Base-by-base conservation (phyloP, 2,113 vertebrate species). In the Sinocyclocheilus anshuiensis region DNA sequence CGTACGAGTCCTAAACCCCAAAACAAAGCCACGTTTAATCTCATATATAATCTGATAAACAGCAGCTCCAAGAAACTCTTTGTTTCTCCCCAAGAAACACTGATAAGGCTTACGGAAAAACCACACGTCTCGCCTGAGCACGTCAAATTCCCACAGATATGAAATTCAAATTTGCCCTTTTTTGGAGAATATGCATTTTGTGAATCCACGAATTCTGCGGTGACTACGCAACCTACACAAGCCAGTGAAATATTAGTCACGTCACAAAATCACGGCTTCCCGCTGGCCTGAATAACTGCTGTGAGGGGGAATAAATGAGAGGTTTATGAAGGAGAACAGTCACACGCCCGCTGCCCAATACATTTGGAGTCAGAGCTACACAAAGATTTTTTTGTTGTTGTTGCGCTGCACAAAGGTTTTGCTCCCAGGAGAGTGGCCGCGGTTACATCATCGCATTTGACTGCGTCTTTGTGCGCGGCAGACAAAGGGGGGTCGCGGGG, bases 371-470 rank as follows among this genome's bases (percentile, higher is more conserved):
- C 92, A 92, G 89, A 89, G 93, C 93, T 89, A 92, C 92, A 95
- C 94, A 95, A 95, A 94, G 94, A 94, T 94, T 93, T 92, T 95
- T 93, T 94, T 95, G 94, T 95, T 93, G 94, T 95, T 95, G 91
- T 94, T 93, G 89, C 89, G 77, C 91, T 91, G 90, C 92, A 94
- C 93, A 95, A 95, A 94, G 93, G 91, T 95, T 81, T 94, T 94
- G 90, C 92, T 94, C 93, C 94, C 94, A 94, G 93, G 94, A 95
- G 94, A 94, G 94, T 93, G 93, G 93, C 92, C 53, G 92, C 83
- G 90, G 91, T 95, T 93, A 95, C 94, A 94, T 95, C 94, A 95
- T 94, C 92, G 94, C 92, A 89, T 93, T 92, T 95, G 94, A 95
- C 93, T 94, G 94, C 89, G 91, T 91, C 93, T 94, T 95, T 95